phyloP scores from a whole-genome alignment of 2,113 vertebrate species.

The Cairina moschata region DNA sequence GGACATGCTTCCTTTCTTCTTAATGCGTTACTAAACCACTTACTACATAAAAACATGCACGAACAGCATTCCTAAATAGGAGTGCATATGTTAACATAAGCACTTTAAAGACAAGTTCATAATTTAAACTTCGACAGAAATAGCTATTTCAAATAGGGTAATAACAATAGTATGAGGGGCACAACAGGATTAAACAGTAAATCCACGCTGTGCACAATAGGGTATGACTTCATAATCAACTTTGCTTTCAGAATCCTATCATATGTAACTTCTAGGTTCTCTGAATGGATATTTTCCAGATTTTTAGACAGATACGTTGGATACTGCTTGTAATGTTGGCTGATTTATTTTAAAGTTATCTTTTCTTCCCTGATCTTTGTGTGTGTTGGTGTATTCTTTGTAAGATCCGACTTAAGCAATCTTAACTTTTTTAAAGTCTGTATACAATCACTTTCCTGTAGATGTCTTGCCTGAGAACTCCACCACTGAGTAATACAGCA shows the following conservation, averaged over 20 bases:
- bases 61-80: not conserved
- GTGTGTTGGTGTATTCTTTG: not conserved
- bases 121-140: not conserved
- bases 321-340: not conserved
- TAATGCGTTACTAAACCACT: not conserved
- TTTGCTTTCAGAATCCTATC: not conserved
- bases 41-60: rapidly evolving
- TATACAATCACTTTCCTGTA: not conserved
- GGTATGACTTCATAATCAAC: not conserved
- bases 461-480: not conserved
- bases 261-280: not conserved
- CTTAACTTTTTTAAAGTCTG: not conserved
- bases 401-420: not conserved
- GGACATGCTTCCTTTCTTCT: not conserved
- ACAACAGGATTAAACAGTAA: not conserved
- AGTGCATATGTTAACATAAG: not conserved
- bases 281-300: not conserved
- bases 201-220: not conserved
- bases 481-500: not conserved
- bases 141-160: not conserved
- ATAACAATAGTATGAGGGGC: not conserved
- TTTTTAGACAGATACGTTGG: not conserved
- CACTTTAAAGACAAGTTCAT: not conserved
- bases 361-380: not conserved
- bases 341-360: not conserved